A percentile compares a stretch with the other conserved stretches of the same genome.
Evolutionary conservation across 23 tunicate species (phyloP).

Genomic region (Aplidium turbinatum): DNA sequence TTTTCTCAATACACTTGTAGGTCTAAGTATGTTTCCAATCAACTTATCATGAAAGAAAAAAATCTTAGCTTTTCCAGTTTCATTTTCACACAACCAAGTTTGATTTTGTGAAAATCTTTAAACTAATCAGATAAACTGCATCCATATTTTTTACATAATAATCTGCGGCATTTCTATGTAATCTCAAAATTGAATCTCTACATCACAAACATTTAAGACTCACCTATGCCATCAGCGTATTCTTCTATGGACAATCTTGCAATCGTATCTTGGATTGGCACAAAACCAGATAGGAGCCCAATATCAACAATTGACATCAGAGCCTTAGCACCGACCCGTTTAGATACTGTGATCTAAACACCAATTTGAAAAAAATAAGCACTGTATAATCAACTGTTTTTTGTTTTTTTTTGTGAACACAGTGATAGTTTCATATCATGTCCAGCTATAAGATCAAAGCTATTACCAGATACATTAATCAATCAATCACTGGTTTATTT

Average conservation of each 20-base stretch:
- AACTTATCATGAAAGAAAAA: no score
- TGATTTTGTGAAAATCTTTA: no score
- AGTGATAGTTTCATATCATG: no score
- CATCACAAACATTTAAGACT: slow-evolving; percentile 22
- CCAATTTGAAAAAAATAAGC: background rate
- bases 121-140: background rate
- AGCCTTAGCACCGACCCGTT: slow-evolving; percentile 37
- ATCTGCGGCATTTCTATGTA: background rate
- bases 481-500: no score
- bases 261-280: slow-evolving; percentile 23
- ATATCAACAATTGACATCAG: slow-evolving; percentile 55
- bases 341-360: slow-evolving; percentile 49
- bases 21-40: no score
- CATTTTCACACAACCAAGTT: no score
- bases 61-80: no score
- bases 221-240: slow-evolving; percentile 57
- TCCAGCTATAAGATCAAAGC: no score
- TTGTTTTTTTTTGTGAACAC: no score
- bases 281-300: slow-evolving; percentile 59
- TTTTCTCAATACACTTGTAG: no score
- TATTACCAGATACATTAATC: no score
- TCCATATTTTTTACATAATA: background rate
- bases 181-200: background rate
- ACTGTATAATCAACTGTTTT: no score
- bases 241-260: background rate